Evolutionary conservation across 2,113 vertebrate genomes (phyloP), one percentile per base, ranked within the genome.

Genomic region (Columba livia): DNA sequence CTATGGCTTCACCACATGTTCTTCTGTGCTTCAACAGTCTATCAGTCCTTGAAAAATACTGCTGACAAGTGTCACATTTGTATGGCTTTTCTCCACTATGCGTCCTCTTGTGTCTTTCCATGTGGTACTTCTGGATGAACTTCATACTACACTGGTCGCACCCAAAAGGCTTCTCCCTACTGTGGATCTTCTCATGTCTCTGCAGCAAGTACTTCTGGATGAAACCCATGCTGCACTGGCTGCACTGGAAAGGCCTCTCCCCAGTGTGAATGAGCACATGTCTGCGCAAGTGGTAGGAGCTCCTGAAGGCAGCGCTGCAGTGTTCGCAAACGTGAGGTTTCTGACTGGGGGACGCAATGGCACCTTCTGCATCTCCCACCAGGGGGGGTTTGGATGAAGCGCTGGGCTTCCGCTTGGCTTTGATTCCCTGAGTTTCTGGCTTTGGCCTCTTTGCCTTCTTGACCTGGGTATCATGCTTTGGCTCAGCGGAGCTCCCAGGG

Each of bases 41-140:
- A 97, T 99, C 99, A 80, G 99, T 99, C 98, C 99, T 98, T 53
- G 99, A 99, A 97, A 99, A 99, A 98, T 99, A 99, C 99, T 99
- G 99, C 98, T 99, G 99, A 98, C 99, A 99, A 96, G 99, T 99
- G 93, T 99, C 99, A 96, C 99, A 99, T 97, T 99, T 99, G 97
- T 99, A 99, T 98, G 99, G 99, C 98, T 99, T 99, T 98, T 99
- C 99, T 98, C 99, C 99, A 38, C 99, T 99, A 97, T 99, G 99
- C 25, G 99, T 99, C 97, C 99, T 98, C 98, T 99, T 99, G 98
- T 99, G 99, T 95, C 99, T 97, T 96, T 99, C 99, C 99, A 99
- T 99, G 85, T 99, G 99, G 97, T 99, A 99, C 98, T 99, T 99
- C 98, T 99, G 99, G 97, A 99, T 99, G 97, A 99, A 99, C 92